Conservation (phyloP, 2,113 vertebrate genomes). For the Phoenicopterus ruber region DNA sequence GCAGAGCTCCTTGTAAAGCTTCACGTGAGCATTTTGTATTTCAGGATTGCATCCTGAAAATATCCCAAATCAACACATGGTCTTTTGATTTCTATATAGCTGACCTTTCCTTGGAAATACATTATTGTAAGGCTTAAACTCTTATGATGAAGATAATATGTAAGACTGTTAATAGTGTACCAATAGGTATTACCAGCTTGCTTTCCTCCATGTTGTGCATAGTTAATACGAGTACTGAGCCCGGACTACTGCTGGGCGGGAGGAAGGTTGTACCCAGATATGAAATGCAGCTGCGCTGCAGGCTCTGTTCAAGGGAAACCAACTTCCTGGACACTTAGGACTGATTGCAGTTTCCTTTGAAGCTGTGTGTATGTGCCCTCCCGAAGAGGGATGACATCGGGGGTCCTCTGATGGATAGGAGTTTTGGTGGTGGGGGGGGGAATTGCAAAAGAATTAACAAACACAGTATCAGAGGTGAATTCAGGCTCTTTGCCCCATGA, state of each 20-base stretch:
- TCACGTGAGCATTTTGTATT: accelerated
- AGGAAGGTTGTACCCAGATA: not conserved
- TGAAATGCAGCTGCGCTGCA: not conserved
- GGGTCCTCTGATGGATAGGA: not conserved
- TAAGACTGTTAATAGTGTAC: not conserved
- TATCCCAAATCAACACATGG: not conserved
- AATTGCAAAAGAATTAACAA: not conserved
- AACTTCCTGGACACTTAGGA: not conserved
- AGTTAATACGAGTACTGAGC: accelerated
- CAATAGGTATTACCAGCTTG: not conserved
- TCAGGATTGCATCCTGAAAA: not conserved
- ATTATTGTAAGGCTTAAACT: not conserved
- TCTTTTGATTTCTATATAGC: not conserved
- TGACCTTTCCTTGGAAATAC: not conserved
- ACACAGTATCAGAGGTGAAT: not conserved
- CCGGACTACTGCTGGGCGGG: not conserved
- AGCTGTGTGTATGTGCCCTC: not conserved
- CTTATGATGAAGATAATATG: accelerated
- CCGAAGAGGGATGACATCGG: not conserved
- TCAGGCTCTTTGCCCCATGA: not conserved
- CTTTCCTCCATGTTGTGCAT: not conserved
- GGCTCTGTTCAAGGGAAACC: not conserved
- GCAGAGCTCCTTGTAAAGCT: not conserved
- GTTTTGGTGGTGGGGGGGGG: not conserved
- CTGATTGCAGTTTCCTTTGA: not conserved